A percentile compares a stretch with the other conserved stretches of the same genome.
Conservation (phyloP, 2,113 vertebrate genomes). For the Electrona antarctica region DNA sequence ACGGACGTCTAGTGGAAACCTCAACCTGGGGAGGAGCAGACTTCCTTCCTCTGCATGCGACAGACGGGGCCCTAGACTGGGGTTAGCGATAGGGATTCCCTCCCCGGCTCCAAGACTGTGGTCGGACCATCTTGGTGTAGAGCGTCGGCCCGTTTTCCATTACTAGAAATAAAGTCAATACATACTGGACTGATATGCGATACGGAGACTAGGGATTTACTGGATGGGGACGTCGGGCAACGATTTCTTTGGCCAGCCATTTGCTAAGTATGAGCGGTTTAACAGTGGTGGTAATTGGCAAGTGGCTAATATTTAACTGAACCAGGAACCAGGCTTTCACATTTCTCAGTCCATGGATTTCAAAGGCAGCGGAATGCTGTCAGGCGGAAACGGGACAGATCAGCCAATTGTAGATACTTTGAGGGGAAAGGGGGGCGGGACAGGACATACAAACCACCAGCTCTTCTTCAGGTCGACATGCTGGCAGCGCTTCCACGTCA, state of each 20-base stretch:
- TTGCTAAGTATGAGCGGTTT: not conserved
- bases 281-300: no score
- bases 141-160: conserved; percentile 25
- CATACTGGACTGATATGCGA: conserved; percentile 13
- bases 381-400: conserved; percentile 9
- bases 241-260: conserved; percentile 8
- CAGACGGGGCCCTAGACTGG: not conserved
- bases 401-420: conserved; percentile 33
- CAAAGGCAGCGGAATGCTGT: not conserved
- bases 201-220: not conserved
- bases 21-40: conserved; percentile 34
- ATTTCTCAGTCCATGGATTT: conserved; percentile 58
- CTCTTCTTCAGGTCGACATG: conserved; percentile 45
- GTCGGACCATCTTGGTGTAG: conserved; percentile 23
- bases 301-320: conserved; percentile 13
- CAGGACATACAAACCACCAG: conserved; percentile 78
- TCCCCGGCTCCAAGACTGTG: conserved; percentile 2
- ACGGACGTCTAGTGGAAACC: conserved; percentile 25
- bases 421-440: conserved; percentile 22
- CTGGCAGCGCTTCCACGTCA: conserved; percentile 21
- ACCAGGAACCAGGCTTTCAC: conserved; percentile 26
- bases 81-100: not conserved
- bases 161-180: conserved; percentile 55
- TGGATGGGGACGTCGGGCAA: not conserved
- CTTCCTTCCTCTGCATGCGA: conserved; percentile 3